A percentile compares a stretch with the other conserved stretches of the same genome.
phyloP scores from a whole-genome alignment of 2,113 vertebrate genomes.

The Propithecus coquereli region DNA sequence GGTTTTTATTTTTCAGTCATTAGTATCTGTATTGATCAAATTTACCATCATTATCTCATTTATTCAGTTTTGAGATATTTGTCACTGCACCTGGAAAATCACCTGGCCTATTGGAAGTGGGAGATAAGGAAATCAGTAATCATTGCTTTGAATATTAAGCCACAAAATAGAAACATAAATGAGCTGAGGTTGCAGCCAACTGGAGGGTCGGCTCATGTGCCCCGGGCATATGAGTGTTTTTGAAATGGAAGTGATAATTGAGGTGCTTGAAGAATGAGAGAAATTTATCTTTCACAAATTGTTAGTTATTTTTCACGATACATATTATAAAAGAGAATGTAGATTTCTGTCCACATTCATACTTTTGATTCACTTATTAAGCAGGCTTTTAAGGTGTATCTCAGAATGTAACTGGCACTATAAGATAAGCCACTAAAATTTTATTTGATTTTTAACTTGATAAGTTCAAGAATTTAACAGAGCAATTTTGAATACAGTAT shows the following conservation, averaged over 20 bases:
- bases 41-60: neutral
- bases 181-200: neutral
- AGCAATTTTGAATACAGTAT: neutral
- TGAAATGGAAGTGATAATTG: neutral
- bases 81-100: neutral
- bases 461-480: neutral
- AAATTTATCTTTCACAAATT: neutral
- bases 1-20: neutral
- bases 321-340: neutral
- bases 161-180: constrained; percentile 4
- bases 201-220: neutral
- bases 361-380: neutral
- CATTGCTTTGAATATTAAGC: neutral
- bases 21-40: neutral
- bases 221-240: neutral
- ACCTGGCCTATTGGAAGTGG: neutral
- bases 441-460: constrained; percentile 27
- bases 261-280: neutral
- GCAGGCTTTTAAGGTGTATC: neutral
- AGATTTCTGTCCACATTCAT: neutral
- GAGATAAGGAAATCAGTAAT: neutral
- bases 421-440: neutral
- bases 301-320: neutral
- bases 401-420: neutral
- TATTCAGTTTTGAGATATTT: neutral